phyloP scores from a whole-genome alignment of 2,113 vertebrate species.

The Glaucomys volans region DNA sequence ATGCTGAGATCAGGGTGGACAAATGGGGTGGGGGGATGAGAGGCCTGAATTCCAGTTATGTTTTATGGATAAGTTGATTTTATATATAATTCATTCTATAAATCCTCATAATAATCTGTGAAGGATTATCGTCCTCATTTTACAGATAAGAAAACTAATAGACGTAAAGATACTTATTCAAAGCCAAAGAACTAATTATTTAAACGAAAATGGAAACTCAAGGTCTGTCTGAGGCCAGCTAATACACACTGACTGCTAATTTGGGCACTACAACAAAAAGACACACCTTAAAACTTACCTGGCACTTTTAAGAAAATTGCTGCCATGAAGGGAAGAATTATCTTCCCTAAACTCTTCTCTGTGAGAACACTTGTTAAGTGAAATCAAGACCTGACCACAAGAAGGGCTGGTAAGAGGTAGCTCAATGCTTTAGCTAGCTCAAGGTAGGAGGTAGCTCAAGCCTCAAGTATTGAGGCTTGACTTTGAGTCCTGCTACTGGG shows the following conservation, averaged over 20 bases:
- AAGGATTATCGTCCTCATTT: not conserved
- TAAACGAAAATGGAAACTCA: not conserved
- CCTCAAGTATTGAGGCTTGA: too few relatives aligned
- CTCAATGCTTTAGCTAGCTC: not conserved
- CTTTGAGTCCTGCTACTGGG: not conserved
- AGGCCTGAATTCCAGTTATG: not conserved
- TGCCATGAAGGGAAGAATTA: not conserved
- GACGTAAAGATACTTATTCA: not conserved
- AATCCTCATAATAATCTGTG: constrained; percentile 11
- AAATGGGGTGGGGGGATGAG: rapidly evolving
- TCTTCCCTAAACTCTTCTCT: not conserved
- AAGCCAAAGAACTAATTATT: constrained; percentile 43
- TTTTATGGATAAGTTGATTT: not conserved
- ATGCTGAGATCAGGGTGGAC: not conserved
- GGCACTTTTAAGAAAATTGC: not conserved
- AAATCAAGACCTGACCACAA: not conserved
- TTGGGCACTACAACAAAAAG: not conserved
- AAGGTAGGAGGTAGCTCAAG: not conserved
- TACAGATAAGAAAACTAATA: not conserved
- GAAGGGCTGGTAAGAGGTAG: too few relatives aligned
- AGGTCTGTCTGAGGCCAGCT: not conserved
- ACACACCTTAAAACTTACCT: not conserved
- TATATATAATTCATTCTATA: not conserved
- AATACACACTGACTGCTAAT: not conserved
- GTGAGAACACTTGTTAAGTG: not conserved